These are phyloP conservation scores for Bungarus multicinctus DNA, from an alignment of 2,113 vertebrate species.

Conservation along the genomic window DNA sequence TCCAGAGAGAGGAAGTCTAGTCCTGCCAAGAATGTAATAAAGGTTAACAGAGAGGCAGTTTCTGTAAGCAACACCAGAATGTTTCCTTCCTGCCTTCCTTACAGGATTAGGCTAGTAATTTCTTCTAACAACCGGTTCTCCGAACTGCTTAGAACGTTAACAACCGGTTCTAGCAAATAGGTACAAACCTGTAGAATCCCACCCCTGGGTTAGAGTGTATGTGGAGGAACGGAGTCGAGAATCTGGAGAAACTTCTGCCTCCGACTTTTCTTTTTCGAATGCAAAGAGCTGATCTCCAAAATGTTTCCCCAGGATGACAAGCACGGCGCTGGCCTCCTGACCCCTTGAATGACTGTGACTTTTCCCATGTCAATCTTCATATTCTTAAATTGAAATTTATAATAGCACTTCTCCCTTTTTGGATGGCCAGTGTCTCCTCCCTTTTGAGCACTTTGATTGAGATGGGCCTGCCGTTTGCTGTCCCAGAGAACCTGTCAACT, in stretches of 20 bases:
- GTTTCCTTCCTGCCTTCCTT: no score
- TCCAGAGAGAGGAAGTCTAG: no score
- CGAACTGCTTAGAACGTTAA: no score
- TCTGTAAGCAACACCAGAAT: no score
- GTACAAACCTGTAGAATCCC: no score
- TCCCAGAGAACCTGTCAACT: constrained; percentile 48
- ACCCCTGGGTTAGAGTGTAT: no score
- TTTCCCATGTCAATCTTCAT: constrained; percentile 32
- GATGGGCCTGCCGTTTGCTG: constrained; percentile 22
- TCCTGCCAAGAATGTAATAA: no score
- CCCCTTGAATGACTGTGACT: constrained; percentile 22
- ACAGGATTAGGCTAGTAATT: no score
- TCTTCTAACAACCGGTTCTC: no score
- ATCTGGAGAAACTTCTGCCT: rapidly evolving
- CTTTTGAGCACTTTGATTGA: not conserved
- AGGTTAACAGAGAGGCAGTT: no score
- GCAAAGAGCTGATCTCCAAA: not conserved
- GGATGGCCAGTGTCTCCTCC: not conserved
- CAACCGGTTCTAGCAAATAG: no score
- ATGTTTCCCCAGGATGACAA: no score
- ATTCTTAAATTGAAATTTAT: constrained; percentile 13
- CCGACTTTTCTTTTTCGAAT: constrained; percentile 9
- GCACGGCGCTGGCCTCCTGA: not conserved
- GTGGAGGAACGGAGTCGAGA: rapidly evolving
- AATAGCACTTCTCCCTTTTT: not conserved